phyloP scores from a whole-genome alignment of 2,797 vertebrate species.

The Phylloscopus collybita region DNA sequence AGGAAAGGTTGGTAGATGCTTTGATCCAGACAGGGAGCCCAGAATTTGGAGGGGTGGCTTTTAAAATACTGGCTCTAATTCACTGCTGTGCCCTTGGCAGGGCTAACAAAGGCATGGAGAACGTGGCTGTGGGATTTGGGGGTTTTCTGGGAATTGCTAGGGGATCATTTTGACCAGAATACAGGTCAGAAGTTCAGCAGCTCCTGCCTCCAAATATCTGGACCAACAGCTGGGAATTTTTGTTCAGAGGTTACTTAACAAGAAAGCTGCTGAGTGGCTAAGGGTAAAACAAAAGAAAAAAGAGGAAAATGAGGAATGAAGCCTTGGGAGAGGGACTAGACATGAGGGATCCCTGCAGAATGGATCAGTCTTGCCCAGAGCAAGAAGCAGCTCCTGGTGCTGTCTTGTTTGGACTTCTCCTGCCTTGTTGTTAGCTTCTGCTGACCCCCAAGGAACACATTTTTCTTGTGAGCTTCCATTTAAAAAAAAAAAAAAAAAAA shows the following conservation, averaged over 20 bases:
- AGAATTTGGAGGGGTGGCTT: not conserved
- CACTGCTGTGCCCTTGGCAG: not conserved
- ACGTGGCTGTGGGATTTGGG: not conserved
- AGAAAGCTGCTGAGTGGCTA: not conserved
- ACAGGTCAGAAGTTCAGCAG: not conserved
- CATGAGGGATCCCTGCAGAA: not conserved
- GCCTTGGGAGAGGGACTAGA: not conserved
- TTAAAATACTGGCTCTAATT: not conserved
- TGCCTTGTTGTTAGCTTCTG: not conserved
- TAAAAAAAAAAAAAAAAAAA: not conserved
- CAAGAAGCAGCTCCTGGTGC: not conserved
- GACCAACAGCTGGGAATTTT: not conserved
- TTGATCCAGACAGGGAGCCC: not conserved
- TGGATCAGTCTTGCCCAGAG: not conserved
- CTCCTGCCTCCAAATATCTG: not conserved
- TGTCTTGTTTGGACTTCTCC: not conserved
- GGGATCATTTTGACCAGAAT: not conserved
- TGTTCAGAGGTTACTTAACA: not conserved
- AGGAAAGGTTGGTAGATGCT: not conserved
- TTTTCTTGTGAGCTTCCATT: not conserved
- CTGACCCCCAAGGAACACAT: not conserved
- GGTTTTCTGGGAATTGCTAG: not conserved
- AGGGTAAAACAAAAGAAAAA: not conserved
- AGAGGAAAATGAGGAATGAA: not conserved
- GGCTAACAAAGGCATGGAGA: too few species aligned